Evolutionary conservation across 2,797 vertebrate species (phyloP).

Genomic region (Pseudochirops corinnae): DNA sequence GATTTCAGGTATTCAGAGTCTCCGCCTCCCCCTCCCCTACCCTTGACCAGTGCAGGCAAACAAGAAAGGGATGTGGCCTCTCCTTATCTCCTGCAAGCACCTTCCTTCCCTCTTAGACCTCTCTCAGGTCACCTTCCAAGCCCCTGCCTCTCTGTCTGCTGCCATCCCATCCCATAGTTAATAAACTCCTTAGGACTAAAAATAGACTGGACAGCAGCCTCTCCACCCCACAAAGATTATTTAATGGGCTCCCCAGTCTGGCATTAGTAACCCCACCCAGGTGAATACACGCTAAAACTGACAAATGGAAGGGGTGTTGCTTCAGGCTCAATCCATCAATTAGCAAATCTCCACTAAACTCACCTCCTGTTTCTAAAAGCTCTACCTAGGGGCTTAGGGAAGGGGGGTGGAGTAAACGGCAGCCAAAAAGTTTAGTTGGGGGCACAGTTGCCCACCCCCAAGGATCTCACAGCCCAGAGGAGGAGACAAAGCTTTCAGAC

Average conservation of each 20-base stretch:
- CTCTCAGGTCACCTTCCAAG: background rate
- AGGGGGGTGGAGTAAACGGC: background rate
- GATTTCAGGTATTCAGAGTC: background rate
- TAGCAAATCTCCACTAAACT: background rate
- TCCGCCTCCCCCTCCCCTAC: background rate
- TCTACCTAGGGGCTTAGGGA: background rate
- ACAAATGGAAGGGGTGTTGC: background rate
- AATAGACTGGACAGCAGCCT: background rate
- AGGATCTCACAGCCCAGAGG: background rate
- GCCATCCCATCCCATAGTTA: background rate
- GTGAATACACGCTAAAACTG: background rate
- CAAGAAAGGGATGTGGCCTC: background rate
- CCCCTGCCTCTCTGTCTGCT: background rate
- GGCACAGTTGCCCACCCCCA: background rate
- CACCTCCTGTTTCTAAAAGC: background rate
- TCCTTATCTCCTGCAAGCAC: background rate
- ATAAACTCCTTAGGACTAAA: background rate
- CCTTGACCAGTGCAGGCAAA: background rate
- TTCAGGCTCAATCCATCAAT: background rate
- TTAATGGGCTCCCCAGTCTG: background rate
- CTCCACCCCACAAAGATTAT: background rate
- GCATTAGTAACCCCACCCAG: background rate
- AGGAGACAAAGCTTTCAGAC: background rate
- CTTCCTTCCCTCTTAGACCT: background rate
- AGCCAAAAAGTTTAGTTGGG: background rate